Evolutionary conservation across 2,888 invertebrate species (phyloP).

Genomic region (Automeris io): DNA sequence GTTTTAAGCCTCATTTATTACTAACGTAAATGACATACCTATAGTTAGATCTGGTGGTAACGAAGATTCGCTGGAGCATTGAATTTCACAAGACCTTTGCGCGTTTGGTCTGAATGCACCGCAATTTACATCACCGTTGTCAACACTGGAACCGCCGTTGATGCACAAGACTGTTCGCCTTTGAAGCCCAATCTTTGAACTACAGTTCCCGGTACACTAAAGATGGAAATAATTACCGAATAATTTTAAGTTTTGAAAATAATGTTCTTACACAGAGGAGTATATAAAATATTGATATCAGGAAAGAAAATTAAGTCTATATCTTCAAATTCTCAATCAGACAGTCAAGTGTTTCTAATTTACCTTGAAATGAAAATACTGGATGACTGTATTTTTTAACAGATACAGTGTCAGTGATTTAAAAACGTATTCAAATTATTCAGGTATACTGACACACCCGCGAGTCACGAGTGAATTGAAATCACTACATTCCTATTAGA

Average conservation of each 20-base stretch:
- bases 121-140: slow-evolving; percentile 45
- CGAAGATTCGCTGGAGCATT: slow-evolving; percentile 23
- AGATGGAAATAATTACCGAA: slow-evolving; percentile 3
- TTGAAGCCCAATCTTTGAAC: slow-evolving; percentile 49
- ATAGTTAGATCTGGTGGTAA: slow-evolving; percentile 34
- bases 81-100: slow-evolving; percentile 33
- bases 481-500: not conserved
- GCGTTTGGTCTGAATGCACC: slow-evolving; percentile 46
- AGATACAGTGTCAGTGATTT: no score
- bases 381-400: no score
- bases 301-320: no score
- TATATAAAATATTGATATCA: no score
- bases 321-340: no score
- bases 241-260: no score
- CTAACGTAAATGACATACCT: slow-evolving; percentile 26
- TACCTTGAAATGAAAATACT: no score
- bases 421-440: no score
- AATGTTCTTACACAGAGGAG: no score
- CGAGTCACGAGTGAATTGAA: not conserved
- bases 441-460: not conserved
- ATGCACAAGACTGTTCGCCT: slow-evolving; percentile 71
- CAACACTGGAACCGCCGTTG: slow-evolving; percentile 33
- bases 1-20: no score
- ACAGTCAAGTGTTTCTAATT: no score
- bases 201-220: slow-evolving; percentile 59